Percentiles rank a stretch among this genome's conserved stretches.
Evolutionary conservation across 2,113 vertebrate genomes (phyloP).

Genomic region (Phylloscopus trochiloides): DNA sequence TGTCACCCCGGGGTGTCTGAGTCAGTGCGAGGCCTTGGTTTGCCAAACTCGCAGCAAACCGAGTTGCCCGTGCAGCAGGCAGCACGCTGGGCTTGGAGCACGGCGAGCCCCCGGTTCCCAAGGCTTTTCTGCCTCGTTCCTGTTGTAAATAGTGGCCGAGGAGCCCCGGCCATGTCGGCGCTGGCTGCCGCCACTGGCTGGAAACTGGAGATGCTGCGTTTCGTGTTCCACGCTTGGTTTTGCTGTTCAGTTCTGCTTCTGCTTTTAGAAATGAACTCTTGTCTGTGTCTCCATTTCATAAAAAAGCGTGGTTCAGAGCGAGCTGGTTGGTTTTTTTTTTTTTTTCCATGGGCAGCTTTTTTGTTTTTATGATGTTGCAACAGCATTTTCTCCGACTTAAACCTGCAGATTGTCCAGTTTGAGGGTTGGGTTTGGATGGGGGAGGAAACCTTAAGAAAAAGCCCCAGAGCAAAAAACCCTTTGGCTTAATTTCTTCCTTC

Average conservation of each 20-base stretch:
- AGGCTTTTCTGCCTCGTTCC: fast-evolving
- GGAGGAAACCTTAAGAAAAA: not conserved
- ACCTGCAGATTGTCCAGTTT: not conserved
- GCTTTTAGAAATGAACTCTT: not conserved
- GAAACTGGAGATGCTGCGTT: not conserved
- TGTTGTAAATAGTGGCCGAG: not conserved
- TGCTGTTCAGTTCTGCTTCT: conserved; percentile 1
- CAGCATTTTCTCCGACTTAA: not conserved
- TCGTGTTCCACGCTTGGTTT: not conserved
- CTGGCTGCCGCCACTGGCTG: not conserved
- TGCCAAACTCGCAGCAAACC: not conserved
- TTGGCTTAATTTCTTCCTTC: not conserved
- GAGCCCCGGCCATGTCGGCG: not conserved
- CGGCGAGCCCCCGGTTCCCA: not conserved
- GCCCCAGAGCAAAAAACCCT: not conserved
- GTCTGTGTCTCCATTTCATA: not conserved
- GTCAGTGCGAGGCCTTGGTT: not conserved
- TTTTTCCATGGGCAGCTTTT: not conserved
- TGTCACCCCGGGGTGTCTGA: not conserved
- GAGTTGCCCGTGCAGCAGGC: fast-evolving
- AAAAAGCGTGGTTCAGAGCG: not conserved
- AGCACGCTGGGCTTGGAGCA: fast-evolving
- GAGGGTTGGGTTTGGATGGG: not conserved
- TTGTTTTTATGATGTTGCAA: conserved; percentile 10
- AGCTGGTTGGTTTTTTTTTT: not conserved